Evolutionary conservation across 64 coral and sea anemone species (phyloP), one percentile per base, ranked within the genome.

Genomic region (Pachyseris speciosa): DNA sequence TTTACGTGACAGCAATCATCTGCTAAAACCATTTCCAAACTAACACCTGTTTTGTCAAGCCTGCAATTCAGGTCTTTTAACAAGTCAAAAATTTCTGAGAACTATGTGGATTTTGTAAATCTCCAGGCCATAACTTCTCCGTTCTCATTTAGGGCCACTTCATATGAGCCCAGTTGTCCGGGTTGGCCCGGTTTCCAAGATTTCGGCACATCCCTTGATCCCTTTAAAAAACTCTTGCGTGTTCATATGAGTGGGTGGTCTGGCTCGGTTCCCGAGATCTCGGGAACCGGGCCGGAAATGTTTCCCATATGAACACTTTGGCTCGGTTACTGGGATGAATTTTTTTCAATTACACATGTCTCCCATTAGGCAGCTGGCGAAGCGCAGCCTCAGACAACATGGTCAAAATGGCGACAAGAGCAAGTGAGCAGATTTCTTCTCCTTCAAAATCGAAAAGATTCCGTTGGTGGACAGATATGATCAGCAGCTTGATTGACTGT

Each of bases 81-180:
- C 13, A 86, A 53, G 70, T 95, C 92, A 26, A 47, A 36, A 13
- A 94, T 87, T 59, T 95, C 83, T 70, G 77, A 63, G 42, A 78
- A 94, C 12, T 73, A 44, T 22, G 85, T 71, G 30, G 84, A 75
- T 69, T 94, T 94, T 31, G 87, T 87, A 17, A 93, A 71, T 10
- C 71, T 87, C 96, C 96, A 98, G n/a, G 64, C 43, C 59, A 94
- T 84, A 29, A 95, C 86, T 22, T 95, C 88, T 32, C 94, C 94
- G 32, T 95, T 64, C 40, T 91, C 88, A 87, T 95, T 95, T n/a
- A 95, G 26, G 43, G 43, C 43, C 43, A 6, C 43, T 45, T 45
- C 43, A 45, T 45, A 45, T 45, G 43, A 45, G 43, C 43, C 43
- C 43, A 11, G 43, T 45, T 45, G 43, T 6, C 43, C 43, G 43